Conservation (phyloP, 2,888 invertebrate species). For the Chorisops tibialis region DNA sequence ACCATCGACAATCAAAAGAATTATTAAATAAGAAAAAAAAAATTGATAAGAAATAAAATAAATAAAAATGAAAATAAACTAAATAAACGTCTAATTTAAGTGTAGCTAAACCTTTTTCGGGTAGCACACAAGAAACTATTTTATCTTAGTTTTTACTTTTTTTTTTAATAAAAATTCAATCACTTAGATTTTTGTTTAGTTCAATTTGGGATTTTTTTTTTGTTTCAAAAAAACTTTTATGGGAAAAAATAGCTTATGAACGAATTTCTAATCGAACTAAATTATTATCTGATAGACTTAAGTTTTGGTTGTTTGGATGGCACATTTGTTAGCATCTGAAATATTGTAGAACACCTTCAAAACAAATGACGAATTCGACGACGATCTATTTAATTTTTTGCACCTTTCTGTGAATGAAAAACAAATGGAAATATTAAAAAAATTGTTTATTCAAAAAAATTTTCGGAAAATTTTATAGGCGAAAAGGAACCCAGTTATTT, state of each 20-base stretch:
- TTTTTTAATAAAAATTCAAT: neutral
- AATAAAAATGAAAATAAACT: too few species aligned
- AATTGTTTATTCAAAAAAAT: neutral
- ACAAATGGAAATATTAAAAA: neutral
- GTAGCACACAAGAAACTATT: neutral
- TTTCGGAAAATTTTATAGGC: slow-evolving; percentile 2
- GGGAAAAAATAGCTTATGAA: neutral
- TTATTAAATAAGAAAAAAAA: too few species aligned
- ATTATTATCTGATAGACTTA: neutral
- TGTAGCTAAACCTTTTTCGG: too few species aligned
- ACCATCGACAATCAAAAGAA: too few species aligned
- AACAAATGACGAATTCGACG: slow-evolving; percentile 1
- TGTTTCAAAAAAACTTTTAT: neutral
- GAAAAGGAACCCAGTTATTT: neutral
- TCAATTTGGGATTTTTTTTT: too few species aligned
- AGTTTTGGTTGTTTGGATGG: slow-evolving; percentile 27
- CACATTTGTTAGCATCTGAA: slow-evolving; percentile 28
- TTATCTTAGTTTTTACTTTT: neutral
- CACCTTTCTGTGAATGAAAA: slow-evolving; percentile 25
- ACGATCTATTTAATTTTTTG: slow-evolving; percentile 6
- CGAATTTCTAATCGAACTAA: slow-evolving; percentile 4
- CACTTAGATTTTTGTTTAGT: too few species aligned
- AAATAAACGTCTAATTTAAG: too few species aligned
- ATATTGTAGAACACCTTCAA: neutral
- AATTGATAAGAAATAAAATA: too few species aligned